These are phyloP conservation scores for Urechis unicinctus DNA, from an alignment of 2,888 invertebrate species.

Conservation along the genomic window DNA sequence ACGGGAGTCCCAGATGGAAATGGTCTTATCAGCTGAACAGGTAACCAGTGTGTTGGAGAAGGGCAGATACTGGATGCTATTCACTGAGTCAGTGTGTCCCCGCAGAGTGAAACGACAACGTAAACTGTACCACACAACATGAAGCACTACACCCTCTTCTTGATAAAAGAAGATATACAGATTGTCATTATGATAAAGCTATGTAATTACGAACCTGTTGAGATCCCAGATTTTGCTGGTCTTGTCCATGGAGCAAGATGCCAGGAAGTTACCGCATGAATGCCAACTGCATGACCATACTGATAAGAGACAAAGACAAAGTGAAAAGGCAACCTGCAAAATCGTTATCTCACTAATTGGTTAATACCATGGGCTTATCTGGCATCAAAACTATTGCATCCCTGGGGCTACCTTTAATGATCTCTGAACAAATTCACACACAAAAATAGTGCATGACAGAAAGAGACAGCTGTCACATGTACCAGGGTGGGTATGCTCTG, in stretches of 20 bases:
- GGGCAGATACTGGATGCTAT: slow-evolving; percentile 47
- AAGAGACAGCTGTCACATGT: not conserved
- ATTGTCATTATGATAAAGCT: too few species aligned
- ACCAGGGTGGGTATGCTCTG: slow-evolving; percentile 49
- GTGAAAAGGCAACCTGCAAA: not conserved
- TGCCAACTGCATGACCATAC: slow-evolving; percentile 51
- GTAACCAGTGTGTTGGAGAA: slow-evolving; percentile 48
- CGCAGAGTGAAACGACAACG: slow-evolving; percentile 47
- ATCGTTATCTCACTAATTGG: too few species aligned
- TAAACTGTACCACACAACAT: slow-evolving; percentile 26
- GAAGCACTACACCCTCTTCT: too few species aligned
- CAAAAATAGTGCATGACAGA: too few species aligned
- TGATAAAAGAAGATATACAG: too few species aligned
- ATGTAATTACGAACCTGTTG: slow-evolving; percentile 32
- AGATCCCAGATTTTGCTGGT: slow-evolving; percentile 49
- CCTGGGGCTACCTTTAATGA: too few species aligned
- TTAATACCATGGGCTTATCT: too few species aligned
- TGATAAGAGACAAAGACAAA: slow-evolving; percentile 11
- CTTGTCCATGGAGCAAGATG: slow-evolving; percentile 50
- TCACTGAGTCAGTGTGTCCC: slow-evolving; percentile 50
- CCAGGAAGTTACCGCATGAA: slow-evolving; percentile 48
- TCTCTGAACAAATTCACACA: too few species aligned
- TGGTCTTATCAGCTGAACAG: slow-evolving; percentile 49
- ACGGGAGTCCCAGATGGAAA: slow-evolving; percentile 51
- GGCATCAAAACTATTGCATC: slow-evolving; percentile 33